Evolutionary conservation across 2,888 invertebrate species (phyloP), one percentile per base, ranked within the genome.

Genomic region (Neoaliturus tenellus): DNA sequence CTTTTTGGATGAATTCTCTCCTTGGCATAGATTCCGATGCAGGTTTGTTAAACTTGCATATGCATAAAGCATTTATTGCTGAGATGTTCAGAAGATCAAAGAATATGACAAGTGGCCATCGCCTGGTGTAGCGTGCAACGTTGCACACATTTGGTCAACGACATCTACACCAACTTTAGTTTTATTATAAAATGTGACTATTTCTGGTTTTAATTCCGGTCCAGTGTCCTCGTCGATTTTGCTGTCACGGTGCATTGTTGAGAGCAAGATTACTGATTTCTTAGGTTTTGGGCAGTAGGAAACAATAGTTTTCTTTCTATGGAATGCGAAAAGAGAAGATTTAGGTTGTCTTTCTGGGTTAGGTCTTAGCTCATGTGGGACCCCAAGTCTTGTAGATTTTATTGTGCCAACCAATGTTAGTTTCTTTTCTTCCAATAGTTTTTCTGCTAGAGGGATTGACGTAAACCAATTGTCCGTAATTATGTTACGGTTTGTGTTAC

Each of bases 61-160:
- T n/a, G n/a, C n/a, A n/a, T n/a, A n/a, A n/a, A n/a, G n/a, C n/a
- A n/a, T n/a, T n/a, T n/a, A n/a, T n/a, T n/a, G n/a, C n/a, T n/a
- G n/a, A n/a, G n/a, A n/a, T n/a, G n/a, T n/a, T n/a, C n/a, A n/a
- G n/a, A n/a, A n/a, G n/a, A n/a, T n/a, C n/a, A n/a, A n/a, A n/a
- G n/a, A n/a, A n/a, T n/a, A n/a, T n/a, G n/a, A n/a, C n/a, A n/a
- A n/a, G n/a, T n/a, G n/a, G n/a, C n/a, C 85, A 86, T 67, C 85
- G 73, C 69, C 83, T 83, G 82, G 85, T 85, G 48, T 83, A 75
- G 51, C 85, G 78, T 48, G 75, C 35, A 31, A 82, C 85, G 81
- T 81, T 84, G 58, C 62, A 75, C 67, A 85, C 73, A 85, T 81
- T 86, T 86, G 82, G 51, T 85, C 86, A 44, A 84, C n/a, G n/a